Percentiles rank a stretch among this genome's conserved stretches.
phyloP scores from a whole-genome alignment of 2,888 invertebrate genomes.

The Tachina fera region DNA sequence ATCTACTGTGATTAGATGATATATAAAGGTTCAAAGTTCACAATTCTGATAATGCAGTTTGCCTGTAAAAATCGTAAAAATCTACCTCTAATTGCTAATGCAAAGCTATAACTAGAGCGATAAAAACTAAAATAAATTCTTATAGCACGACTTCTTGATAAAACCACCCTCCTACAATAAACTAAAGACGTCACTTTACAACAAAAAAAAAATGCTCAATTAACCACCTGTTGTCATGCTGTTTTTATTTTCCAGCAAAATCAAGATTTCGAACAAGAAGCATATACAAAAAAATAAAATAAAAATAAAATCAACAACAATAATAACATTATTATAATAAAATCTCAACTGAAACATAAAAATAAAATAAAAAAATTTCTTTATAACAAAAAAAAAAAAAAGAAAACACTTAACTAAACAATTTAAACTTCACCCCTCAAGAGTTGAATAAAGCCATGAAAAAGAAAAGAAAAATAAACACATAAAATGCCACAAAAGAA shows the following conservation, averaged over 20 bases:
- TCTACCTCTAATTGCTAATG: too few species aligned
- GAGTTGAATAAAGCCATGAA: conserved; percentile 58
- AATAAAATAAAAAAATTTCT: not conserved
- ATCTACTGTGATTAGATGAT: too few species aligned
- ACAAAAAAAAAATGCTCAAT: conserved; percentile 51
- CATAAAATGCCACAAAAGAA: conserved; percentile 57
- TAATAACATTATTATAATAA: conserved; percentile 40
- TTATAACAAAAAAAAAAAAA: conserved; percentile 20
- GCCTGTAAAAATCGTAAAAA: too few species aligned
- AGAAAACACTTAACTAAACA: conserved; percentile 64
- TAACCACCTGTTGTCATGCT: conserved; percentile 63
- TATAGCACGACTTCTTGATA: not conserved
- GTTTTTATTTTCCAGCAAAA: conserved; percentile 25
- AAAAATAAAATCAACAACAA: not conserved
- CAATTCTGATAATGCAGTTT: too few species aligned
- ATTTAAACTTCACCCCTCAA: conserved; percentile 65
- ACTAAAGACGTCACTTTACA: conserved; percentile 53
- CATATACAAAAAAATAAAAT: conserved; percentile 1
- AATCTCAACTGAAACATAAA: conserved; percentile 41
- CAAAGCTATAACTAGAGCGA: too few species aligned
- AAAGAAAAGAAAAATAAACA: conserved; percentile 20
- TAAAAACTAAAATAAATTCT: not conserved
- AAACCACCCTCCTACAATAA: conserved; percentile 1
- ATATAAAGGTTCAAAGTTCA: too few species aligned
- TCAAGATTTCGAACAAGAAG: conserved; percentile 22